Percentiles rank a stretch among this genome's conserved stretches.
phyloP scores from a whole-genome alignment of 2,797 vertebrate species.

The Orientallactaga sibirica region DNA sequence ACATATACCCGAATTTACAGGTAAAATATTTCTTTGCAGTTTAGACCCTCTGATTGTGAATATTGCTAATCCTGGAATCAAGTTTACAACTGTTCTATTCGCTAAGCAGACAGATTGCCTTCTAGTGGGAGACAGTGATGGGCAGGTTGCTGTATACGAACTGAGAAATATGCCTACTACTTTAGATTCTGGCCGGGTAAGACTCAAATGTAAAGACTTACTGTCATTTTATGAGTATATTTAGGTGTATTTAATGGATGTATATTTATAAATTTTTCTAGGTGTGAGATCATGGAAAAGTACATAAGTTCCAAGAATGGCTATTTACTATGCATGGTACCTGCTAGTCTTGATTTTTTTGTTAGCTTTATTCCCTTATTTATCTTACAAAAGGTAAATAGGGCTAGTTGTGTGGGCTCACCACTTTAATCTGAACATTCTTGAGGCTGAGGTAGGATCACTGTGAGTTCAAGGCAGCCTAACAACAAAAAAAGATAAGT shows the following conservation, averaged over 20 bases:
- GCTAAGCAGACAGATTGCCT: conserved; percentile 90
- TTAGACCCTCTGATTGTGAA: conserved; percentile 90
- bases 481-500: too few relatives aligned
- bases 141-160: conserved; percentile 91
- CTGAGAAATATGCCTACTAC: conserved; percentile 87
- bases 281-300: background rate
- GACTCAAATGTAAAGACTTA: background rate
- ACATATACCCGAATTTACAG: background rate
- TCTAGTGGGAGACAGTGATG: conserved; percentile 92
- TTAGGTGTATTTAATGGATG: background rate
- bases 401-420: too few relatives aligned
- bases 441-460: too few relatives aligned
- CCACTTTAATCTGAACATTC: too few relatives aligned
- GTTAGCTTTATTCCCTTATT: background rate
- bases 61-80: conserved; percentile 86
- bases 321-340: background rate
- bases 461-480: too few relatives aligned
- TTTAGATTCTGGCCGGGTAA: conserved; percentile 86
- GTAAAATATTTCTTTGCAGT: conserved; percentile 85
- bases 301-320: background rate
- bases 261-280: background rate
- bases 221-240: conserved; percentile 13
- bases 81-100: conserved; percentile 91
- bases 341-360: background rate
- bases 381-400: background rate